phyloP scores from a whole-genome alignment of 2,113 vertebrate genomes.

The Capra hircus region DNA sequence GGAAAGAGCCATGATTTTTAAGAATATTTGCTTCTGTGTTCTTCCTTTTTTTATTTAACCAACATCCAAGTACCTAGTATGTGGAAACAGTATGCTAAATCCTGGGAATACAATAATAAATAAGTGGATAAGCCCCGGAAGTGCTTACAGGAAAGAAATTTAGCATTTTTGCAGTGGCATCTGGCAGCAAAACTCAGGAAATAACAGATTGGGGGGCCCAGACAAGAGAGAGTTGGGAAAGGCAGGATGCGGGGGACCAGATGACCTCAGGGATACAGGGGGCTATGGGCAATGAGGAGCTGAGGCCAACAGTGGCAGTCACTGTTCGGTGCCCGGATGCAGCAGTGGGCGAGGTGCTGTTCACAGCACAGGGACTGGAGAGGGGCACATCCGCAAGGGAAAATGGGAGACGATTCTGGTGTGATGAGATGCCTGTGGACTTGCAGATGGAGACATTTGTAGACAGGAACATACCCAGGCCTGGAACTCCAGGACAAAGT shows the following conservation, averaged over 20 bases:
- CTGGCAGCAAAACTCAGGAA: background rate
- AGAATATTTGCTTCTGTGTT: background rate
- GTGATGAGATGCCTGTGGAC: background rate
- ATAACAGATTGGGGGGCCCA: background rate
- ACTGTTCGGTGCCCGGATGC: background rate
- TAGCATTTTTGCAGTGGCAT: background rate
- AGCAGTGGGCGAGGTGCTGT: background rate
- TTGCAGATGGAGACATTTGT: background rate
- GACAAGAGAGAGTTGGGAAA: background rate
- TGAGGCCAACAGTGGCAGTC: background rate
- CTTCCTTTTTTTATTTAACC: background rate
- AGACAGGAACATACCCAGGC: background rate
- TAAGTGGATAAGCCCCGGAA: background rate
- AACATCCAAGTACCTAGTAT: background rate
- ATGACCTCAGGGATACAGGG: background rate
- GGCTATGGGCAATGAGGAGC: background rate
- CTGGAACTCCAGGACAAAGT: background rate
- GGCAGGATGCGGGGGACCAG: background rate
- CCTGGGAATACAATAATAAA: background rate
- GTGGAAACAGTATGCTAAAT: background rate
- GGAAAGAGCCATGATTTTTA: background rate
- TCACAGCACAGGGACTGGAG: background rate
- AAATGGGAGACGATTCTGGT: background rate
- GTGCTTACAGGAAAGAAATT: background rate
- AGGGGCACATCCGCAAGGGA: background rate